Evolutionary conservation across 2,888 invertebrate species (phyloP), one percentile per base, ranked within the genome.

Genomic region (Pseudococcus viburni): DNA sequence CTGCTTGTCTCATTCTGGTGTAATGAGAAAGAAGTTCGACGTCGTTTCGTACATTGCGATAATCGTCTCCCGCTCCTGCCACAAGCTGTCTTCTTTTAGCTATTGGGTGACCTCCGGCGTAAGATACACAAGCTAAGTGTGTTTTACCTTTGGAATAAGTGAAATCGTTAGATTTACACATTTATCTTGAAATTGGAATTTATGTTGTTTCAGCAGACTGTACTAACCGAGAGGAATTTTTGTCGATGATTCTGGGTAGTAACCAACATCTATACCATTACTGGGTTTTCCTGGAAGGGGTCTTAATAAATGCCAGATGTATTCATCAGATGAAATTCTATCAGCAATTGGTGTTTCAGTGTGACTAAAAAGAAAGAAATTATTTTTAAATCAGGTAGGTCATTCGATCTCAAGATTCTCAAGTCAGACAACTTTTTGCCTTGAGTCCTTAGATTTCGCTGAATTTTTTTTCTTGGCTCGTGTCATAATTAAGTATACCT

Each of bases 1-100:
- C 92, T 91, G 89, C 90, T 91, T 89, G 91, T 91, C 77, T 91
- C 91, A 80, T 91, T 91, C 89, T 90, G 93, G 95, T 95, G 94
- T 97, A 97, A 93, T 95, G 96, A 92, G 96, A 96, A 91, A 96
- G 94, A 91, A 96, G 94, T 91, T 96, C 96, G 92, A 97, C 96
- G 93, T 96, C 96, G 92, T 94, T 96, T 92, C 94, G 94, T 92
- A 96, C 94, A 92, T 95, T 95, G 90, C 93, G 93, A 12, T 92
- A 92, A 51, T 92, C 91, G 91, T 96, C 95, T 91, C 94, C 94
- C 91, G 93, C 93, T 85, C 91, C 90, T 90, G 91, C 91, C 91
- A 94, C 93, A 92, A 93, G 93, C 91, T 95, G 94, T 89, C 95
- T 94, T 91, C 94, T 94, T 91, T 96, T 95, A 91, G 95, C 94